Percentiles rank a stretch among this genome's conserved stretches.
phyloP scores from a whole-genome alignment of 2,888 invertebrate genomes.

The Carcina quercana region DNA sequence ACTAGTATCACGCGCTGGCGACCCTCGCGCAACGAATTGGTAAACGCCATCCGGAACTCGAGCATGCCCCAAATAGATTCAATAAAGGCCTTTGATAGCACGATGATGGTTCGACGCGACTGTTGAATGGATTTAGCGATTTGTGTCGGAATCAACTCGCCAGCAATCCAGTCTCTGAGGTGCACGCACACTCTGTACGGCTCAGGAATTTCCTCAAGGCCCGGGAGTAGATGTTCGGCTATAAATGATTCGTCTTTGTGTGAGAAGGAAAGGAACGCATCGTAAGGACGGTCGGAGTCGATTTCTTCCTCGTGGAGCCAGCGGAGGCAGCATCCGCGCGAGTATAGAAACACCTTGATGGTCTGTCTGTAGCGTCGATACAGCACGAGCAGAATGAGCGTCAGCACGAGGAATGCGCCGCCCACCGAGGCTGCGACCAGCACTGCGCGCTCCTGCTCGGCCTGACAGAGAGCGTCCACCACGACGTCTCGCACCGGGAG shows the following conservation, averaged over 20 bases:
- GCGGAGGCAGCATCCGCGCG: conserved; percentile 14
- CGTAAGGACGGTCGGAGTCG: conserved; percentile 62
- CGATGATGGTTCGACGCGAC: conserved; percentile 52
- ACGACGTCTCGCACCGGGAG: conserved; percentile 9
- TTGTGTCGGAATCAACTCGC: conserved; percentile 81
- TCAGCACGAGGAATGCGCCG: conserved; percentile 11
- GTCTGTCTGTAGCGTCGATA: conserved; percentile 18
- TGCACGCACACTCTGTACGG: conserved; percentile 78
- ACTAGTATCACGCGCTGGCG: conserved; percentile 82
- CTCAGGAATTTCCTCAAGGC: conserved; percentile 73
- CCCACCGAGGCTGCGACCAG: conserved; percentile 7
- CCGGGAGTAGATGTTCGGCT: conserved; percentile 75
- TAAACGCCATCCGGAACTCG: conserved; percentile 76
- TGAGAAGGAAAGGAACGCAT: conserved; percentile 88
- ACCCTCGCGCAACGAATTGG: conserved; percentile 33
- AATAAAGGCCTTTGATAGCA: conserved; percentile 26
- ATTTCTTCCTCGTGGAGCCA: conserved; percentile 16
- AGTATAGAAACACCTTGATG: conserved; percentile 20
- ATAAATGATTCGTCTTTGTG: conserved; percentile 84
- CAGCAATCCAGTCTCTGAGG: conserved; percentile 82
- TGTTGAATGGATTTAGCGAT: conserved; percentile 81
- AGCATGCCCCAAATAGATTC: conserved; percentile 75
- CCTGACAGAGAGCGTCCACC: conserved; percentile 18
- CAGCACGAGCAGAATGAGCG: conserved; percentile 2
- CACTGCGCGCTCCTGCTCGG: conserved; percentile 8